Conservation (phyloP, 2,797 vertebrate species). For the Dicrostonyx torquatus region DNA sequence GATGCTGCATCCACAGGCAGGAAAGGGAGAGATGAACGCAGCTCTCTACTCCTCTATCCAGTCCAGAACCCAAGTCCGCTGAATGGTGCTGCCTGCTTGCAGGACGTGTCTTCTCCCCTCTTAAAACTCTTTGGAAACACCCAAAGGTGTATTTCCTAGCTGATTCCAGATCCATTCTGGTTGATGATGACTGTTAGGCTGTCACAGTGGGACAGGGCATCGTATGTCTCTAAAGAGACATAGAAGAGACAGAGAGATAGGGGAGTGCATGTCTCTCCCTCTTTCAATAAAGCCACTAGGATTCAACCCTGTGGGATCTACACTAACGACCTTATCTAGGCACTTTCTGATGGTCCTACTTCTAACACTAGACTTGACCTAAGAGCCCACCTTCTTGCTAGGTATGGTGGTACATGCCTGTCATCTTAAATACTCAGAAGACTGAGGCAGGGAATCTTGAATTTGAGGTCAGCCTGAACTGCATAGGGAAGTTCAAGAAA, state of each 20-base stretch:
- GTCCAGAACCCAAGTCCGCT: not conserved
- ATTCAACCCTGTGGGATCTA: not conserved
- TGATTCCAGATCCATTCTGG: not conserved
- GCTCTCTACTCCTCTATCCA: not conserved
- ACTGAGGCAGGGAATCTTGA: not conserved
- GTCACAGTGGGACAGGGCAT: not conserved
- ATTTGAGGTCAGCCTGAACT: not conserved
- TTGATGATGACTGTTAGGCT: not conserved
- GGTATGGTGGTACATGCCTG: not conserved
- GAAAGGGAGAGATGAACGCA: not conserved
- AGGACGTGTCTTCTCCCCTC: not conserved
- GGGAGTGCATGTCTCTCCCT: not conserved
- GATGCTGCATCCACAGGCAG: not conserved
- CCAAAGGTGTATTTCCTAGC: not conserved
- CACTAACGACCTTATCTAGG: not conserved
- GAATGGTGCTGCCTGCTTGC: not conserved
- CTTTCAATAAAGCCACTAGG: not conserved
- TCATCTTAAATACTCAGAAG: not conserved
- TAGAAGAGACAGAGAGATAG: not conserved
- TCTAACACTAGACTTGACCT: not conserved
- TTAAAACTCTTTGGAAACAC: not conserved
- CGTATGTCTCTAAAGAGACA: not conserved
- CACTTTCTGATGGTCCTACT: not conserved
- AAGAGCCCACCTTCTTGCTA: not conserved
- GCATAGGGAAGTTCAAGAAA: not conserved